Evolutionary conservation across 2,888 invertebrate genomes (phyloP).

Genomic region (Tetranychus piercei): DNA sequence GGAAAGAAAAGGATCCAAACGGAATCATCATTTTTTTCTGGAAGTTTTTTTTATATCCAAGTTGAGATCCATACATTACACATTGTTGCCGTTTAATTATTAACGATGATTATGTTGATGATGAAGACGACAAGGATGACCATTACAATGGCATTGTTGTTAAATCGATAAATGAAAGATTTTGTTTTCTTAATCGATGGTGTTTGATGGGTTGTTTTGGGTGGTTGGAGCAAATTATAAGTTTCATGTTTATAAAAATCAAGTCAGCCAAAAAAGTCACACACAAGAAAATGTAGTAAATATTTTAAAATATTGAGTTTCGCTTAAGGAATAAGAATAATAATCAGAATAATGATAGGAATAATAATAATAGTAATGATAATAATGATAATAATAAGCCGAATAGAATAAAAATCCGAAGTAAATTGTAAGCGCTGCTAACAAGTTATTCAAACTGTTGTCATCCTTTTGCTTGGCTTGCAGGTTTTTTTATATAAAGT

Average conservation of each 20-base stretch:
- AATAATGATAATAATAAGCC: not conserved
- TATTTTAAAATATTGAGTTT: not conserved
- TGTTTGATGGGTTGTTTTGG: not conserved
- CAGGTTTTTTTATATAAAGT: not conserved
- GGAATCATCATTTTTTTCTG: too few relatives aligned
- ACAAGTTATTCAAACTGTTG: not conserved
- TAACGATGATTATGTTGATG: too few relatives aligned
- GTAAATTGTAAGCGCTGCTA: not conserved
- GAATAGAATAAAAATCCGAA: not conserved
- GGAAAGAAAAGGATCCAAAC: too few relatives aligned
- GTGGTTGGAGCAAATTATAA: not conserved
- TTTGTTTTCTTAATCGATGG: not conserved
- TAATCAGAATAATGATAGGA: not conserved
- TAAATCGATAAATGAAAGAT: not conserved
- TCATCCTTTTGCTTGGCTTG: not conserved
- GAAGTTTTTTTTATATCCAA: too few relatives aligned
- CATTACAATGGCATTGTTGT: not conserved
- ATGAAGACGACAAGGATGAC: not conserved
- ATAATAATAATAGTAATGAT: not conserved
- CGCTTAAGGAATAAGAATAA: not conserved
- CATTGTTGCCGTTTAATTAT: too few relatives aligned
- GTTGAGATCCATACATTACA: too few relatives aligned
- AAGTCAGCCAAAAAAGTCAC: not conserved
- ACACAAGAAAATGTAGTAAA: not conserved
- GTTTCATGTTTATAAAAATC: not conserved